Evolutionary conservation across 2,888 invertebrate species (phyloP).

Genomic region (Drosophila barbarae): DNA sequence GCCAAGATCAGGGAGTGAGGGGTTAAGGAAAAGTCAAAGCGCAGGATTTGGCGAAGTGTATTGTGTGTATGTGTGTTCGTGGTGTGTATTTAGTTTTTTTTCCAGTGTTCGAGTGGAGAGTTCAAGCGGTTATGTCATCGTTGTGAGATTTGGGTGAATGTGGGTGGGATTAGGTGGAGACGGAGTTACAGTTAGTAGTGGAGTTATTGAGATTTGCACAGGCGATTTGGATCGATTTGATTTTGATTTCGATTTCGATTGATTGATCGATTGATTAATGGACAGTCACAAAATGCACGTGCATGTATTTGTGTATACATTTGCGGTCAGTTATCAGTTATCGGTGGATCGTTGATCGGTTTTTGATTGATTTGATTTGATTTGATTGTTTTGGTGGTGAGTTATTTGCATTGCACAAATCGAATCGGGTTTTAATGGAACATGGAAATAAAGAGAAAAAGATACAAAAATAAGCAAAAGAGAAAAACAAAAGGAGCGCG

Average conservation of each 20-base stretch:
- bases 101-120: slow-evolving; percentile 13
- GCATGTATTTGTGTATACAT: slow-evolving; percentile 77
- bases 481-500: slow-evolving; percentile 72
- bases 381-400: slow-evolving; percentile 48
- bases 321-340: slow-evolving; percentile 38
- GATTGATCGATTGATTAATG: slow-evolving; percentile 50
- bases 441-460: slow-evolving; percentile 78
- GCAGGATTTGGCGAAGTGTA: slow-evolving; percentile 46
- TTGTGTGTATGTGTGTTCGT: slow-evolving; percentile 14
- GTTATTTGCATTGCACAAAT: slow-evolving; percentile 64
- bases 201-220: slow-evolving; percentile 35
- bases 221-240: slow-evolving; percentile 30
- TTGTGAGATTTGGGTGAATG: slow-evolving; percentile 35
- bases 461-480: slow-evolving; percentile 75
- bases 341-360: slow-evolving; percentile 50
- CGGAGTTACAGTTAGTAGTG: slow-evolving; percentile 27
- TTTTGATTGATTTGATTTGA: slow-evolving; percentile 54
- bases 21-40: slow-evolving; percentile 29
- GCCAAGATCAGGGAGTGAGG: slow-evolving; percentile 18
- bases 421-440: slow-evolving; percentile 77
- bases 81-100: slow-evolving; percentile 13
- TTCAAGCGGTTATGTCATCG: slow-evolving; percentile 10
- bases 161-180: slow-evolving; percentile 39
- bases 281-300: slow-evolving; percentile 50
- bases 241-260: slow-evolving; percentile 36